Conservation (phyloP, 1,140 invertebrate genomes). For the Venturia canescens region DNA sequence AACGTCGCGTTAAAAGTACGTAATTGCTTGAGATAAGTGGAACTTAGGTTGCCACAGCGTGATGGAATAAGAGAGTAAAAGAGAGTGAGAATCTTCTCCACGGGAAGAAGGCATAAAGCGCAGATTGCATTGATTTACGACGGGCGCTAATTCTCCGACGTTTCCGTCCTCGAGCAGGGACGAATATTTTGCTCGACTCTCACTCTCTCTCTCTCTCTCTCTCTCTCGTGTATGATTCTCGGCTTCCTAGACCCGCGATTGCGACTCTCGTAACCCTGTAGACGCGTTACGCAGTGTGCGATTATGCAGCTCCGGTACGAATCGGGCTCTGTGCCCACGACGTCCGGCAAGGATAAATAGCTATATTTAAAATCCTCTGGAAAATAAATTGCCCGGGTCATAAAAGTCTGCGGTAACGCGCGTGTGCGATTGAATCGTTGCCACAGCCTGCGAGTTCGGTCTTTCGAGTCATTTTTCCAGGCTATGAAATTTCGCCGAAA, state of each 20-base stretch:
- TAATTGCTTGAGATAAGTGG: slow-evolving; percentile 32
- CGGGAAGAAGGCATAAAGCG: slow-evolving; percentile 13
- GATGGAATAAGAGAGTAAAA: background rate
- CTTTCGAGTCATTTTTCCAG: too few relatives aligned
- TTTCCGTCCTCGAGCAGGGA: slow-evolving; percentile 19
- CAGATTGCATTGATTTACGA: slow-evolving; percentile 33
- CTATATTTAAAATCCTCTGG: slow-evolving; percentile 50
- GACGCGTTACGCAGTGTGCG: background rate
- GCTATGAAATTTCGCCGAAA: too few relatives aligned
- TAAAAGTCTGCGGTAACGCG: too few relatives aligned
- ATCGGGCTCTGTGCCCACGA: slow-evolving; percentile 20
- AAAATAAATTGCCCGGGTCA: slow-evolving; percentile 56
- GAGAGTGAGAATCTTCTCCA: background rate
- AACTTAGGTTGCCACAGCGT: background rate
- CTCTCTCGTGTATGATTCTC: background rate
- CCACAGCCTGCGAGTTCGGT: too few relatives aligned
- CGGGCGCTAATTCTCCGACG: slow-evolving; percentile 35
- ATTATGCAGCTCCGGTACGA: slow-evolving; percentile 12
- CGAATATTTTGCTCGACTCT: slow-evolving; percentile 8
- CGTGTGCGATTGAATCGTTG: too few relatives aligned
- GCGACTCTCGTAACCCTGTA: background rate
- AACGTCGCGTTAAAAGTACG: slow-evolving; percentile 42
- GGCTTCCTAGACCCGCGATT: background rate
- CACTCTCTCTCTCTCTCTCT: background rate
- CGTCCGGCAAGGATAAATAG: slow-evolving; percentile 40